Conservation (phyloP, 2,797 vertebrate species). For the Dryobates pubescens region DNA sequence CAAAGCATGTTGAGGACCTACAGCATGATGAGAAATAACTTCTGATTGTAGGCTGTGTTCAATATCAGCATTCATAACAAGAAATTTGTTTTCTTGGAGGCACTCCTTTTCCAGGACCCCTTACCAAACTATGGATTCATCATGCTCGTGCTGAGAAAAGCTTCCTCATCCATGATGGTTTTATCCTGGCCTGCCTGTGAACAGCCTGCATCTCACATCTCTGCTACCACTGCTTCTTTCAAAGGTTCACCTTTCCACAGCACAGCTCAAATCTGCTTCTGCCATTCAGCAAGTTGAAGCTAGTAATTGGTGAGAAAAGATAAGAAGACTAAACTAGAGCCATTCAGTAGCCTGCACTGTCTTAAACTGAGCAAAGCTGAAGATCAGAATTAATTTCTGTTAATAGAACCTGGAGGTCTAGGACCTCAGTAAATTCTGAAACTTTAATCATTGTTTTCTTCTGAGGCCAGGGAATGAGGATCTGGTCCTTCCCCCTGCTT, state of each 20-base stretch:
- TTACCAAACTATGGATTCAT: background rate
- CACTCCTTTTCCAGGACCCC: background rate
- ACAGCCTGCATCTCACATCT: background rate
- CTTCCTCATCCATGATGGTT: background rate
- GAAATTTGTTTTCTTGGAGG: background rate
- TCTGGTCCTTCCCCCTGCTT: background rate
- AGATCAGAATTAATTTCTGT: background rate
- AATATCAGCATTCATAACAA: background rate
- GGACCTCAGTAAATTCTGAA: background rate
- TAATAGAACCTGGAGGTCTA: background rate
- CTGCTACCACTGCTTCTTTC: background rate
- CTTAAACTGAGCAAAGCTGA: background rate
- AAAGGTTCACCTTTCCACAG: background rate
- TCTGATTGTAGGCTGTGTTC: background rate
- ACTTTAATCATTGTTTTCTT: background rate
- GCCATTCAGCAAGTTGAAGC: background rate
- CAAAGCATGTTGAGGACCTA: background rate
- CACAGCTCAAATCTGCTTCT: background rate
- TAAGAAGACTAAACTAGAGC: background rate
- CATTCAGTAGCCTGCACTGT: background rate
- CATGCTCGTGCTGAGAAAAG: background rate
- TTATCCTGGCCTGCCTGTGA: background rate
- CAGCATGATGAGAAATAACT: background rate
- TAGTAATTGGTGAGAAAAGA: background rate
- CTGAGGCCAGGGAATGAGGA: background rate